Evolutionary conservation across 2,797 vertebrate species (phyloP), one percentile per base, ranked within the genome.

Genomic region (Acanthurus lineatus): DNA sequence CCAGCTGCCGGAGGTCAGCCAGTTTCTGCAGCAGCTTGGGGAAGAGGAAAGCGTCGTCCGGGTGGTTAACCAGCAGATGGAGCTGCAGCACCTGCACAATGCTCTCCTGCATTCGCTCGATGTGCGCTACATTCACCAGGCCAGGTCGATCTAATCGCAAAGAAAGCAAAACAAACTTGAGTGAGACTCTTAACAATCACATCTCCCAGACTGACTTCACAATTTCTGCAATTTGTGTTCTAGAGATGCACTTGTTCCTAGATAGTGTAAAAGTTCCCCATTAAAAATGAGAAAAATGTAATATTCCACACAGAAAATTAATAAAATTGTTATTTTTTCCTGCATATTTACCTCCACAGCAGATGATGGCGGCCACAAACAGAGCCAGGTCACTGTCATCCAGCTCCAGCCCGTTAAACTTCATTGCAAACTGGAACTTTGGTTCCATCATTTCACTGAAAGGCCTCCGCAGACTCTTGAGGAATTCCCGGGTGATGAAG

Each of bases 401-500:
- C 87, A 99, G 92, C 79, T 97, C 97, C 89, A 99, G 91, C 0
- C 96, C 93, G 0, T 99, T 99, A 90, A 99, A 99, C 92, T 96
- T 98, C 96, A 97, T 98, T 45, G 98, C 98, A 44, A 99, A 99
- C 86, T 99, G 97, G 85, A 99, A 99, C 93, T 99, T 99, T 0
- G 98, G 97, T 85, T 99, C 98, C 97, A 99, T 97, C 94, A 99
- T 99, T 17, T 99, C 98, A 19, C 98, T 98, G 84, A 99, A 98
- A 0, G 98, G 98, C 63, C 97, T 96, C 54, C 98, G 94, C 48
- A 99, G 94, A 85, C 97, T 98, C 84, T 99, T 99, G 44, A 99
- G 95, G 91, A 99, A 99, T 78, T 99, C 98, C 0, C 98, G 95
- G 0, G 98, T 99, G 87, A 99, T 97, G 79, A 99, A 99, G 51